phyloP scores from a whole-genome alignment of 2,888 invertebrate species.

The Mechanitis mazaeus region DNA sequence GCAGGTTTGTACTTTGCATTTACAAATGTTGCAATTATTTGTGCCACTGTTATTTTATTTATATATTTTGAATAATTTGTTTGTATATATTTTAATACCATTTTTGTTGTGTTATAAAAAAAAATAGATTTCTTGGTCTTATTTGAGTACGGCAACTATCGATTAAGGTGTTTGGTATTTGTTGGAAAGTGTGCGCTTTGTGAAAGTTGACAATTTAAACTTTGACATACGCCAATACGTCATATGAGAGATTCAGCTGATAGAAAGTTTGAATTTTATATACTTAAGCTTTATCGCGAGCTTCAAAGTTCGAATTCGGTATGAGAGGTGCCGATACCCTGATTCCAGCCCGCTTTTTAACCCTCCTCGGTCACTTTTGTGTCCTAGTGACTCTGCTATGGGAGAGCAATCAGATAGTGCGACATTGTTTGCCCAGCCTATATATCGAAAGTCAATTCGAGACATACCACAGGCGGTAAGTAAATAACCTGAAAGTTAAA shows the following conservation, averaged over 20 bases:
- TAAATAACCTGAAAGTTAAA: constrained; percentile 16
- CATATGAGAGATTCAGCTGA: not conserved
- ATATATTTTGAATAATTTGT: too few species aligned
- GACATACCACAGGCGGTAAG: constrained; percentile 78
- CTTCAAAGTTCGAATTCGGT: constrained; percentile 34
- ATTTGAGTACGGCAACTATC: too few species aligned
- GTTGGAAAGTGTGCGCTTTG: too few species aligned
- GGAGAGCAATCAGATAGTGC: constrained; percentile 76
- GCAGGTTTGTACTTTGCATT: too few species aligned
- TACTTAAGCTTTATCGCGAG: not conserved
- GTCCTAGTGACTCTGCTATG: constrained; percentile 82
- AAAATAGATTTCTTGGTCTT: too few species aligned
- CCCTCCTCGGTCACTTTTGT: constrained; percentile 81
- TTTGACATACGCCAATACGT: not conserved
- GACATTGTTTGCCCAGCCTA: constrained; percentile 72
- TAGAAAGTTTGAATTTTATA: not conserved
- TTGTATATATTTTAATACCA: too few species aligned
- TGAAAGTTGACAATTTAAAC: not conserved
- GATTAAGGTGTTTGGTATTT: too few species aligned
- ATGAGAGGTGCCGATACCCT: constrained; percentile 70
- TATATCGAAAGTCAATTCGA: constrained; percentile 67
- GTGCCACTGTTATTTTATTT: too few species aligned
- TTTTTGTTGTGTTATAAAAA: too few species aligned
- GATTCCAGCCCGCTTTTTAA: constrained; percentile 83
- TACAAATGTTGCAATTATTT: too few species aligned